Conservation (phyloP, 2,797 vertebrate species). For the Allobates femoralis region DNA sequence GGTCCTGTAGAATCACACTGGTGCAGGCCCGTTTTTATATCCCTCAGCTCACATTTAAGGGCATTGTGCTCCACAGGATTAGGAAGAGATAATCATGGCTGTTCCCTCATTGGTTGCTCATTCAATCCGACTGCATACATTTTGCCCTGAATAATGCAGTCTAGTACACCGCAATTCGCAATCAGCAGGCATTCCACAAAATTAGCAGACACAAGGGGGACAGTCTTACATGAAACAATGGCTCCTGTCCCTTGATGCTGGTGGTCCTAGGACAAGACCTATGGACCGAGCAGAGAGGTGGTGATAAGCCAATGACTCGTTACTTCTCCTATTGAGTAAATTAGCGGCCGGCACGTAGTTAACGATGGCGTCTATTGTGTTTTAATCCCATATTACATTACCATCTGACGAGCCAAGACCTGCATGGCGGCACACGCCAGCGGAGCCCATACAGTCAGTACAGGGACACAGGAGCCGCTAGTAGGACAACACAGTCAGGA, state of each 20-base stretch:
- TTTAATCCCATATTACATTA: slow-evolving; percentile 15
- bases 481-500: no score
- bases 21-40: no score
- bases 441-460: not conserved
- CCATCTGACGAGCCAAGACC: not conserved
- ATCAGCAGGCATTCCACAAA: not conserved
- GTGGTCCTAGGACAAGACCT: not conserved
- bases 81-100: no score
- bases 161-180: no score
- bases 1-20: no score
- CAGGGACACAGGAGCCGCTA: not conserved
- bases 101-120: no score
- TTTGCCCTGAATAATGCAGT: no score
- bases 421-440: not conserved
- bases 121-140: no score
- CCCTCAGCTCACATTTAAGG: no score
- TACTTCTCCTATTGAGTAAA: not conserved
- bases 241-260: not conserved
- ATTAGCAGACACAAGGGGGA: no score
- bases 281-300: not conserved
- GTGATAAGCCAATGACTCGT: not conserved
- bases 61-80: no score
- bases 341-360: not conserved
- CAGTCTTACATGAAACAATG: no score
- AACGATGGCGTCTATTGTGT: not conserved